Evolutionary conservation across 1,140 invertebrate species (phyloP).

Genomic region (Battus philenor): DNA sequence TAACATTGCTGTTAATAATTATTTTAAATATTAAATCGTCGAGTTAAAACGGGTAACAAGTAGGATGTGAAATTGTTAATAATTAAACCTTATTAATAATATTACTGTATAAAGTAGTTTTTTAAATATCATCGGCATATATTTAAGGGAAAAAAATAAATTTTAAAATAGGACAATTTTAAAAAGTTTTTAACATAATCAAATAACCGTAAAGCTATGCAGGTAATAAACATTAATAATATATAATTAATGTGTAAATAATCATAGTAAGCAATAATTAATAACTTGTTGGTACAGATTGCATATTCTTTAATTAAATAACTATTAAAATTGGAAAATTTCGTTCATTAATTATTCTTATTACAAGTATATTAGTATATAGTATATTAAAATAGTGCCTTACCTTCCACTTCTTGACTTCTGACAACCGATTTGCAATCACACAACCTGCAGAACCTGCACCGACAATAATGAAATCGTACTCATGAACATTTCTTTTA

Average conservation of each 20-base stretch:
- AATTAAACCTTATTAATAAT: background rate
- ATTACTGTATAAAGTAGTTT: background rate
- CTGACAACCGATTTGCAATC: conserved; percentile 55
- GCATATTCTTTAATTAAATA: too few relatives aligned
- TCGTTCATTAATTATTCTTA: too few relatives aligned
- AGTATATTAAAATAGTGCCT: conserved; percentile 9
- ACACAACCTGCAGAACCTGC: conserved; percentile 64
- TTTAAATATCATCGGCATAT: background rate
- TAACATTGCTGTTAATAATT: background rate
- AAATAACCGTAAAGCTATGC: background rate
- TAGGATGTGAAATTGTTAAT: background rate
- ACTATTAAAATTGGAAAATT: too few relatives aligned
- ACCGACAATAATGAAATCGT: conserved; percentile 63
- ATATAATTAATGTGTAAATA: too few relatives aligned
- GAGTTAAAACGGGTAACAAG: background rate
- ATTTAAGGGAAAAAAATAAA: background rate
- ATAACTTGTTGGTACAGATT: too few relatives aligned
- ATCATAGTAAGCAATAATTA: too few relatives aligned
- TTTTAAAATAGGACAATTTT: background rate
- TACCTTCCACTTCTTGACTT: conserved; percentile 68
- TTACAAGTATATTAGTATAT: background rate
- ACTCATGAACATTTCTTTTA: conserved; percentile 33
- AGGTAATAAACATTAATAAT: background rate
- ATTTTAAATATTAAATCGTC: background rate
- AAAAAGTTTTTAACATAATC: background rate